Base-by-base conservation (phyloP, 2,888 invertebrate species). In the Gryllus longicercus region DNA sequence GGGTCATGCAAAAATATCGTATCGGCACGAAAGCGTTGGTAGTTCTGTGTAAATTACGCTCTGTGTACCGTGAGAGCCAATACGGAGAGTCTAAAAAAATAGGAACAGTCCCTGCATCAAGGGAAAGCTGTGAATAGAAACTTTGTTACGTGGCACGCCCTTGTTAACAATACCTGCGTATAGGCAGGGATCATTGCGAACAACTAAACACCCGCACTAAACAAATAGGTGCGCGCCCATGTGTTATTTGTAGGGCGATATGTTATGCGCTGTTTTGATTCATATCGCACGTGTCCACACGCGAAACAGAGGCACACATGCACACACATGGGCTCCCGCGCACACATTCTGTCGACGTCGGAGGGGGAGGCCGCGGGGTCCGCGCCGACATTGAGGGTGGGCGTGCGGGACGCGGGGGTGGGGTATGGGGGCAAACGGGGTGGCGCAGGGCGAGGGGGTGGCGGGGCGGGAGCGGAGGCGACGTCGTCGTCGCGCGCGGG, bases 121-220 rank as follows among this genome's bases (percentile, higher is more conserved):
- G 38, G 38, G 38, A 38, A 38, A 38, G 38, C 38, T 38, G 38
- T 38, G 38, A 38, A 38, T 38, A 38, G 38, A 38, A 38, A 38
- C 63, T 63, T n/a, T 18, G 63, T 14, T n/a, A n/a, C n/a, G 63
- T 18, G 63, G 63, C n/a, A n/a, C n/a, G 38, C 63, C n/a, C 63
- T 63, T n/a, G 63, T 63, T 63, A 63, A 63, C n/a, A 63, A 14
- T 63, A 63, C 63, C 63, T 38, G n/a, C 63, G 63, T n/a, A n/a
- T n/a, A n/a, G 63, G 63, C 63, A 63, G n/a, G 63, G 63, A 63
- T 63, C 63, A 63, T 63, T 63, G 63, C 63, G 63, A 63, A 63
- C 63, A 63, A 63, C 63, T 63, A 63, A 63, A 63, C 63, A 63
- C 63, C n/a, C 16, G 16, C 63, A 63, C 63, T n/a, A n/a, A 63